Base-by-base conservation (phyloP, 2,888 invertebrate species). In the Junonia oenone region DNA sequence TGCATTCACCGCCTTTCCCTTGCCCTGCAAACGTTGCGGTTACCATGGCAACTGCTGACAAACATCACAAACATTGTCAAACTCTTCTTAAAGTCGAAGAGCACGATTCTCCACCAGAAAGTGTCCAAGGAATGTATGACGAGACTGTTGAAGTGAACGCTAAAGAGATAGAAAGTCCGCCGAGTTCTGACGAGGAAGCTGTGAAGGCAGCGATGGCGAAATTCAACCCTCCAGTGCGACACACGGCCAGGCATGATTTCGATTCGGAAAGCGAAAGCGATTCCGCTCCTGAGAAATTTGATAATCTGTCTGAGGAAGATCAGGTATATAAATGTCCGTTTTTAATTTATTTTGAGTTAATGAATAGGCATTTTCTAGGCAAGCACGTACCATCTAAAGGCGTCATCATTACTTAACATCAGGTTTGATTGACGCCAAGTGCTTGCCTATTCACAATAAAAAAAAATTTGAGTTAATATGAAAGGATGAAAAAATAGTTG, bases 61-160 rank as follows among this genome's bases (percentile, higher is more conserved):
- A 89, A 87, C 88, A 56, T 19, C 51, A 48, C 43, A 56, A 56
- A 27, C 56, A 88, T 68, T 86, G 87, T 69, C 89, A 89, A 66
- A 89, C 89, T n/a, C 68, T 73, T 56, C 68, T 63, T 63, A 74
- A 59, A 47, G 67, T 57, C 56, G 71, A 71, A 58, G 11, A 35
- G 43, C 17, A 43, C 15, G 48, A 57, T 61, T 51, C 43, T 49
- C 58, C 66, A 61, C 57, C 68, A 68, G 22, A 6, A 43, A 76
- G 73, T 69, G 49, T 27, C 38, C 75, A 71, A 67, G 83, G 76
- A 53, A 91, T 91, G 90, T 92, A 91, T 70, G 93, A 93, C 81
- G 93, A 93, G 72, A 91, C 90, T 2, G 91, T 92, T 45, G 87
- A 90, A 53, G 92, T 92, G 43, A 77, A 86, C 64, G 91, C 91